These are phyloP conservation scores for Leptatherina wallacei DNA, from an alignment of 2,797 vertebrate species.

Conservation along the genomic window DNA sequence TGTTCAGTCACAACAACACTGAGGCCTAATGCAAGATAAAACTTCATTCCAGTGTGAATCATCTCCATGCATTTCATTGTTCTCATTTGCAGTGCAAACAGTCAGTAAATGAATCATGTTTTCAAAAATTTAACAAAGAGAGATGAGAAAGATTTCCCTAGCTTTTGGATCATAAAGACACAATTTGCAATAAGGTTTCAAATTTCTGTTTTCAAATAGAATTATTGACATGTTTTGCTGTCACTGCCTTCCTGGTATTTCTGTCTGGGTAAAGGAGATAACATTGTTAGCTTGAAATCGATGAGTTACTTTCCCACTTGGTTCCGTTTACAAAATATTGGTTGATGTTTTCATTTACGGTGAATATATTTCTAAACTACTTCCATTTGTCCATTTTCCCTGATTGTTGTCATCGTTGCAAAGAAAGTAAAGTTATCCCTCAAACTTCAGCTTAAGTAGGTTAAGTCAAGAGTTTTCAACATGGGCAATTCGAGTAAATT, in stretches of 20 bases:
- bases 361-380: not conserved
- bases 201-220: not conserved
- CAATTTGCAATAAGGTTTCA: not conserved
- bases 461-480: not conserved
- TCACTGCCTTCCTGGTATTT: not conserved
- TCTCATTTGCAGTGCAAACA: not conserved
- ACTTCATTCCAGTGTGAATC: not conserved
- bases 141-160: not conserved
- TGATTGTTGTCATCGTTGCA: not conserved
- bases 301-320: not conserved
- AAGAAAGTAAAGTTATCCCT: not conserved
- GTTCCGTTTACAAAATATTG: not conserved
- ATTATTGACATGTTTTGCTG: no score
- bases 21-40: slow-evolving; percentile 33
- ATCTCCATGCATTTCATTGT: not conserved
- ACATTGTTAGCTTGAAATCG: not conserved
- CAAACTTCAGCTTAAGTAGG: not conserved
- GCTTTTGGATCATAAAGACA: not conserved
- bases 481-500: no score
- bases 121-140: no score
- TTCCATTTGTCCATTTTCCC: not conserved
- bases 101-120: not conserved
- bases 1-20: slow-evolving; percentile 43
- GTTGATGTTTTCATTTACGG: not conserved
- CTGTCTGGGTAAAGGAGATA: not conserved